A percentile compares a stretch with the other conserved stretches of the same genome.
These are phyloP conservation scores for Cheilosia vulpina DNA, from an alignment of 2,888 invertebrate species.

Conservation along the genomic window DNA sequence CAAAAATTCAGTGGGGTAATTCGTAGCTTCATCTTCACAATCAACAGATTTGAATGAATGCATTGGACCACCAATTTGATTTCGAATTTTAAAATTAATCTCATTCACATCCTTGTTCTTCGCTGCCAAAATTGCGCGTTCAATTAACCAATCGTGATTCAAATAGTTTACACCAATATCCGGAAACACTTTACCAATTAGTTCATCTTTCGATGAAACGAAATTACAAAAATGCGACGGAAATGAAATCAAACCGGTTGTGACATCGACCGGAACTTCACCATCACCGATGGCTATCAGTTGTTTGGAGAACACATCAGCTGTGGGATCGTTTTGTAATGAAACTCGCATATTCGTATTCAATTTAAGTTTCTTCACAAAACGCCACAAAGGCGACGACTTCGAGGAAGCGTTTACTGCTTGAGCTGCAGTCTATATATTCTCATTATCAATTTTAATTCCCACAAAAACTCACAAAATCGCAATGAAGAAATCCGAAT, in stretches of 20 bases:
- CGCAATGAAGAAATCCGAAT: too few relatives aligned
- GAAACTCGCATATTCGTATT: too few relatives aligned
- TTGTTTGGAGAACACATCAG: too few relatives aligned
- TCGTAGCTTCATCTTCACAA: neutral
- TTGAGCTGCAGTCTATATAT: too few relatives aligned
- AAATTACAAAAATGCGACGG: neutral
- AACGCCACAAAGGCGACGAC: too few relatives aligned
- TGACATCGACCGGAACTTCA: constrained; percentile 56
- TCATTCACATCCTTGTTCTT: constrained; percentile 21
- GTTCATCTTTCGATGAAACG: constrained; percentile 21
- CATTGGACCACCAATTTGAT: constrained; percentile 2
- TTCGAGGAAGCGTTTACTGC: too few relatives aligned
- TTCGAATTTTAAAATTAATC: constrained; percentile 25
- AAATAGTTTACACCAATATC: neutral
- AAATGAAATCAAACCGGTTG: constrained; percentile 76
- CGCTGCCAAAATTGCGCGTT: constrained; percentile 29
- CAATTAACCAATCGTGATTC: neutral
- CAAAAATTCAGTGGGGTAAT: neutral
- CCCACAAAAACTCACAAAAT: too few relatives aligned
- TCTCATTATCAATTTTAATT: too few relatives aligned
- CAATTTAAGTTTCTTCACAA: too few relatives aligned
- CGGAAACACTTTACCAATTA: constrained; percentile 29
- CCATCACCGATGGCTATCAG: too few relatives aligned
- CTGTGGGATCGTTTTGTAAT: too few relatives aligned
- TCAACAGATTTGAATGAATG: neutral